These are phyloP conservation scores for Falco naumanni DNA, from an alignment of 2,797 vertebrate species.

Conservation along the genomic window DNA sequence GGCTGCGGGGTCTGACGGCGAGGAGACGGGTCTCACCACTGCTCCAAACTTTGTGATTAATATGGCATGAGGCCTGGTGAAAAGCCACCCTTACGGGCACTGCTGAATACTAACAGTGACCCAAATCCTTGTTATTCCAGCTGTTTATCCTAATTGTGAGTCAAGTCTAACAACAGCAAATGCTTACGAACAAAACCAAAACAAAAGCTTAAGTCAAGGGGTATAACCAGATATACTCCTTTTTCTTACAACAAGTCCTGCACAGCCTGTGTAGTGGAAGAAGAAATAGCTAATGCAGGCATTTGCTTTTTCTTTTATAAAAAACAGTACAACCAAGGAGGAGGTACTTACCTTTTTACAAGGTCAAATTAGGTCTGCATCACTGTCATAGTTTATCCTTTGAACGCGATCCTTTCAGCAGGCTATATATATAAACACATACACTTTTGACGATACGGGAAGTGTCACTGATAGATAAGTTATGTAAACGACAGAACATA, in stretches of 20 bases:
- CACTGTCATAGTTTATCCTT: conserved; percentile 17
- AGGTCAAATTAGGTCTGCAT: conserved; percentile 39
- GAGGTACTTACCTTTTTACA: neutral
- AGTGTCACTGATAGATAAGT: conserved; percentile 50
- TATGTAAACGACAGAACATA: neutral
- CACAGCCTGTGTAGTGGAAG: neutral
- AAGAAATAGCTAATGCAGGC: neutral
- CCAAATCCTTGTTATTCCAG: conserved; percentile 16
- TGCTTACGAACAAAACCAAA: neutral
- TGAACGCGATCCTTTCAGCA: conserved; percentile 26
- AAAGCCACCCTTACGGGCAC: neutral
- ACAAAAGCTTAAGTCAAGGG: neutral
- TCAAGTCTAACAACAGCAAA: neutral
- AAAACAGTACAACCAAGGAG: neutral
- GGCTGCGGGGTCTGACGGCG: neutral
- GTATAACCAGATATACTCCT: neutral
- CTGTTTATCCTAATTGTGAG: neutral
- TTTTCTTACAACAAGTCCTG: neutral
- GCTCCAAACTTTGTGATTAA: neutral
- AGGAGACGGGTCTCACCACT: neutral
- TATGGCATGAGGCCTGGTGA: neutral
- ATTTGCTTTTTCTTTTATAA: neutral
- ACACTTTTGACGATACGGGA: conserved; percentile 28
- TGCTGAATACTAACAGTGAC: neutral
- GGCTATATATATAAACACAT: conserved; percentile 16